Base-by-base conservation (phyloP, 2,888 invertebrate genomes). In the Drosophila pullipes region DNA sequence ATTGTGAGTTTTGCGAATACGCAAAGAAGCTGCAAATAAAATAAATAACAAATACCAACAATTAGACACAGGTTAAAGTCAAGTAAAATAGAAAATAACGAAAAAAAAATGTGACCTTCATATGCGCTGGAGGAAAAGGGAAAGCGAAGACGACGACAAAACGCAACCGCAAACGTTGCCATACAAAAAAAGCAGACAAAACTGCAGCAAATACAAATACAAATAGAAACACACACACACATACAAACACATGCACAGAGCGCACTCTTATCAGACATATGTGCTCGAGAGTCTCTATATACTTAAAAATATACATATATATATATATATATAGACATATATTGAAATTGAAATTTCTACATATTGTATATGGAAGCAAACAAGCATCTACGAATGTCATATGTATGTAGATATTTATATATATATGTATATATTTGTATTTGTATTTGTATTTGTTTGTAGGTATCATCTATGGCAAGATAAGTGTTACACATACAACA, bases 91-190 rank as follows among this genome's bases (percentile, higher is more conserved):
- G 2, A 9, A 25, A 16, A 57, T 39, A 57, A 30, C 5, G 30
- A 9, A 69, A 76, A 76, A 54, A 60, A 18, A 13, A 41, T 59
- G 37, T 78, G 78, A 87, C 87, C 85, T 85, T 87, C 83, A 74
- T 22, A 54, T 53, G 64, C 31, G 59, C 69, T 58, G 49, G 62
- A 61, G 70, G 58, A 64, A 85, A 87, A 82, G 82, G 72, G 81
- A 87, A 85, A 87, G 81, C 82, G 47, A 50, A 47, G 37, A 18
- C 41, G n/a, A 63, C 60, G 28, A 16, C 37, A 57, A 39, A 57
- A 64, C 60, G 57, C 59, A 69, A 60, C 39, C 33, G 57, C 58
- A 73, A 59, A 47, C 31, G 52, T 30, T 39, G 22, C 37, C 31
- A 58, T 35, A 47, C 39, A 28, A 4, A 13, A 25, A 54, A 39